These are phyloP conservation scores for Lanius ludovicianus DNA, from an alignment of 2,113 vertebrate genomes.

Conservation along the genomic window DNA sequence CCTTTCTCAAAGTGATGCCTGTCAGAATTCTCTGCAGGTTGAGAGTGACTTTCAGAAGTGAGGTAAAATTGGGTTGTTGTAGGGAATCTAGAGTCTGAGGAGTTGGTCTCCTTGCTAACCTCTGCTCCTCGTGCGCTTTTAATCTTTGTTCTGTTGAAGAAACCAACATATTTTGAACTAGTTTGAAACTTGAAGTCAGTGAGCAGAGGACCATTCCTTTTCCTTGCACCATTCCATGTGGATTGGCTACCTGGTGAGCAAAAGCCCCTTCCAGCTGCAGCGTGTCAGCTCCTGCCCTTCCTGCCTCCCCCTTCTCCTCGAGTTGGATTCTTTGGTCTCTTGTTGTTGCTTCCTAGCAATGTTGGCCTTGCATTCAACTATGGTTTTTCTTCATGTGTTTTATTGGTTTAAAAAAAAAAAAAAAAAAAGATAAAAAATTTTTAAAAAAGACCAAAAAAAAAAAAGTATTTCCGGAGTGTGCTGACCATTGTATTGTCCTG, in stretches of 20 bases:
- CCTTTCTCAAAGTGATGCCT: not conserved
- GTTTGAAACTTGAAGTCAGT: constrained; percentile 21
- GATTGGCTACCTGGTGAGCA: constrained; percentile 18
- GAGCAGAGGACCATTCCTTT: constrained; percentile 46
- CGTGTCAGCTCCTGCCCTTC: constrained; percentile 13
- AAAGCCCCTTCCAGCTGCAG: constrained; percentile 29
- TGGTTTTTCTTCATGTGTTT: constrained; percentile 49
- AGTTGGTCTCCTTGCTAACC: not conserved
- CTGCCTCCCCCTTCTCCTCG: not conserved
- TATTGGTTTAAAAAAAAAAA: not conserved
- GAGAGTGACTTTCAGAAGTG: not conserved
- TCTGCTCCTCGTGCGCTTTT: constrained; percentile 60
- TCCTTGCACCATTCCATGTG: not conserved
- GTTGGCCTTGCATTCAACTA: constrained; percentile 52
- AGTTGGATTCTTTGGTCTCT: constrained; percentile 32
- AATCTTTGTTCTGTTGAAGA: constrained; percentile 40
- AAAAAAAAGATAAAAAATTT: not conserved
- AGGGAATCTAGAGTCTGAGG: not conserved
- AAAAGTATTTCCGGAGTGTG: not conserved
- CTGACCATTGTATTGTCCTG: constrained; percentile 54
- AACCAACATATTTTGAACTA: not conserved
- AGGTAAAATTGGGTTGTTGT: not conserved
- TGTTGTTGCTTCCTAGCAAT: constrained; percentile 46
- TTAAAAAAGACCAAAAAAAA: not conserved
- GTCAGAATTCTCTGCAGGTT: not conserved